Percentiles rank a stretch among this genome's conserved stretches.
Evolutionary conservation across 1,140 invertebrate genomes (phyloP).

Genomic region (Trachymyrmex septentrionalis): DNA sequence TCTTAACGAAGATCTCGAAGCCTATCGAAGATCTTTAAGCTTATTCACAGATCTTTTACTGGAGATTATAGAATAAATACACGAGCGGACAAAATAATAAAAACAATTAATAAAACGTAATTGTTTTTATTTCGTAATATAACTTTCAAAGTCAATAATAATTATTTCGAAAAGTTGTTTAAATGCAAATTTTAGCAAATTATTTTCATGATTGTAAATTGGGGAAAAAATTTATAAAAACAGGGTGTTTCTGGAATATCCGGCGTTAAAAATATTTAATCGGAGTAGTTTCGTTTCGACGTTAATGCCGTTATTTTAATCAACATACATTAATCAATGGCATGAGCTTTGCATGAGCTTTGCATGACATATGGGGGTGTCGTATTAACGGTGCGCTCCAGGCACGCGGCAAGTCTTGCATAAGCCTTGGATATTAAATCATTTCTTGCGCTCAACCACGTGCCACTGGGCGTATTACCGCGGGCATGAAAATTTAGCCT

Average conservation of each 20-base stretch:
- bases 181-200: background rate
- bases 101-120: background rate
- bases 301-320: constrained; percentile 23
- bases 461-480: background rate
- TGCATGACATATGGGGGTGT: background rate
- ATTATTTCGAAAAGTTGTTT: background rate
- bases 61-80: background rate
- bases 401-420: constrained; percentile 9
- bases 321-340: constrained; percentile 16
- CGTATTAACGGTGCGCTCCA: constrained; percentile 13
- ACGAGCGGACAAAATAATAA: too few species aligned
- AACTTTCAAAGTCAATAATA: background rate
- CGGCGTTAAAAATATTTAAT: background rate
- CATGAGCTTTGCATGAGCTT: background rate
- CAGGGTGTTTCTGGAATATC: background rate
- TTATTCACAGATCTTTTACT: background rate
- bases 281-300: background rate
- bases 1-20: background rate
- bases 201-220: background rate
- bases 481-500: background rate
- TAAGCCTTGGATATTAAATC: constrained; percentile 37
- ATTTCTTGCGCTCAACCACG: constrained; percentile 30
- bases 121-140: too few species aligned
- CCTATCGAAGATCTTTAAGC: constrained; percentile 6
- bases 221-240: background rate